Base-by-base conservation (phyloP, 1,140 invertebrate species). In the Drosophila asahinai region DNA sequence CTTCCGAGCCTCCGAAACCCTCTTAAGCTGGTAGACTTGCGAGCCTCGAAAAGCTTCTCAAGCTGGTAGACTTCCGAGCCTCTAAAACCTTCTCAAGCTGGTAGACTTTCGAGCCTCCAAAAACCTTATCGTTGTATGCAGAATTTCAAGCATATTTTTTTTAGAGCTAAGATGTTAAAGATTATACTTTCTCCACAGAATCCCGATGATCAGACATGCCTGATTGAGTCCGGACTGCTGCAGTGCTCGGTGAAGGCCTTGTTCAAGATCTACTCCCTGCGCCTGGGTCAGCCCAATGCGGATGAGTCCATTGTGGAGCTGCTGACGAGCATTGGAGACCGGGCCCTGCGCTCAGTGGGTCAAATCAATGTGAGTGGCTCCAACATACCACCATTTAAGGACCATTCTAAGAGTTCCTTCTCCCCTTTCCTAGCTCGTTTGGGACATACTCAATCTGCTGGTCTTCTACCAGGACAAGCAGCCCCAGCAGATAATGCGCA, bases 271-370 rank as follows among this genome's bases (percentile, higher is more conserved):
- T 94, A 74, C 91, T 93, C 64, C 7, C 54, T 79, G 9, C 80
- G 82, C 2, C 40, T 79, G n/a, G 54, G 66, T 12, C 73, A 83
- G 66, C 57, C 60, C 38, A 57, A 77, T 48, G 63, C 65, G 15
- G 87, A 92, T 61, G 77, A 92, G 33, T 74, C 83, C 2, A 94
- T 95, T 63, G 81, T 94, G 12, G 92, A 94, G 55, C 62, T 95
- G 3, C 77, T 95, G 0, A 92, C 93, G 0, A 81, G 91, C 0
- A 93, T 95, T 12, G 94, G 93, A 0, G 93, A 93, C 4, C 94
- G 94, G 60, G 84, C 94, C 5, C 62, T 95, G 0, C 94, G 94
- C 72, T 94, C 93, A 11, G 92, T 94, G 0, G 94, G 94, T 0
- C 94, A 86, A 68, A 93, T 93, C 0, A 92, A 92, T 68, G 92